A percentile compares a stretch with the other conserved stretches of the same genome.
These are phyloP conservation scores for Cariama cristata DNA, from an alignment of 2,113 vertebrate species.

Conservation along the genomic window DNA sequence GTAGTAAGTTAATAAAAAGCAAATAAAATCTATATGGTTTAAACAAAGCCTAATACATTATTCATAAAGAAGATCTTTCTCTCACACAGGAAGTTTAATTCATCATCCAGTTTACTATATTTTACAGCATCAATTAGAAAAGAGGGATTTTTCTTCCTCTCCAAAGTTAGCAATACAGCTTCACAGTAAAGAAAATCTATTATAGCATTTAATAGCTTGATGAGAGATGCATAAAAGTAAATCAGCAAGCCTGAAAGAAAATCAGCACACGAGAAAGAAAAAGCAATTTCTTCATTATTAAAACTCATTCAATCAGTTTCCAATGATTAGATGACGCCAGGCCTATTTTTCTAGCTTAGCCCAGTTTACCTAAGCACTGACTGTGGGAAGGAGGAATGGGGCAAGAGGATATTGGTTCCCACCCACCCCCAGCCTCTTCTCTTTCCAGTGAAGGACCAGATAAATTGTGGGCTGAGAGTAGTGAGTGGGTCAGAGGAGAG, in stretches of 20 bases:
- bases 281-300: background rate
- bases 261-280: background rate
- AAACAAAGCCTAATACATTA: constrained; percentile 37
- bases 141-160: background rate
- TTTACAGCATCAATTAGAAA: constrained; percentile 29
- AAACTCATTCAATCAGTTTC: background rate
- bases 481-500: rapidly evolving
- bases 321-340: background rate
- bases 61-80: background rate
- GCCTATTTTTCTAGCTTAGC: background rate
- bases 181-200: background rate
- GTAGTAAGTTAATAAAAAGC: constrained; percentile 24
- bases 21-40: constrained; percentile 39
- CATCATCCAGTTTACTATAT: constrained; percentile 3
- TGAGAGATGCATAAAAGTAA: background rate
- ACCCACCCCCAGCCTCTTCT: rapidly evolving
- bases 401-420: background rate
- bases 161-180: background rate
- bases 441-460: background rate
- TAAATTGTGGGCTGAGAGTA: background rate
- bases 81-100: background rate
- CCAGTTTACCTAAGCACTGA: background rate
- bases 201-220: background rate
- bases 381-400: background rate
- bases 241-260: background rate